Evolutionary conservation across 1,140 invertebrate genomes (phyloP).

Genomic region (Bilobella aurantiaca): DNA sequence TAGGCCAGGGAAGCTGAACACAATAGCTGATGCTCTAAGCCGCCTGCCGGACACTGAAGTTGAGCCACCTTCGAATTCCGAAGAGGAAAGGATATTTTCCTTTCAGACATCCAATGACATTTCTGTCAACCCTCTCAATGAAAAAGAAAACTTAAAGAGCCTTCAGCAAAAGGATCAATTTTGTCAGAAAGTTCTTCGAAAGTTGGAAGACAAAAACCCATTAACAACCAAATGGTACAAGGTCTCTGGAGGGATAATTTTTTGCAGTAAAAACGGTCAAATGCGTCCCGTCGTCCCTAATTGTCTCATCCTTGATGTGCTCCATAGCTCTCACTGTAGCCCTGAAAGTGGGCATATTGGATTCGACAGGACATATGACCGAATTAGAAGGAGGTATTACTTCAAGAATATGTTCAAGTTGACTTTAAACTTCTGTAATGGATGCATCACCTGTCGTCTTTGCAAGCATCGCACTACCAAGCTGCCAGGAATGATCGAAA

Average conservation of each 20-base stretch:
- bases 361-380: neutral
- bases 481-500: no score
- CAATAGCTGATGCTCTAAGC: constrained; percentile 27
- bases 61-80: no score
- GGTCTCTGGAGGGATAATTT: neutral
- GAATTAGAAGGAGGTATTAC: constrained; percentile 1
- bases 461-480: constrained; percentile 5
- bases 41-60: constrained; percentile 8
- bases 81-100: no score
- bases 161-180: neutral
- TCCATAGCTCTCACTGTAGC: neutral
- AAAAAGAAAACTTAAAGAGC: neutral
- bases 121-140: neutral
- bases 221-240: neutral
- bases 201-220: neutral
- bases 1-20: constrained; percentile 26
- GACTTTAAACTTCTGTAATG: neutral
- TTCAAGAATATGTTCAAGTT: neutral
- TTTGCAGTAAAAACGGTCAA: neutral
- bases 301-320: constrained; percentile 1
- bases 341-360: constrained; percentile 1
- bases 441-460: neutral
- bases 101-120: no score
- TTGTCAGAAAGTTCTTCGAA: neutral
- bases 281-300: neutral